Conservation (phyloP, 1,140 invertebrate genomes). For the Condylostylus longicornis region DNA sequence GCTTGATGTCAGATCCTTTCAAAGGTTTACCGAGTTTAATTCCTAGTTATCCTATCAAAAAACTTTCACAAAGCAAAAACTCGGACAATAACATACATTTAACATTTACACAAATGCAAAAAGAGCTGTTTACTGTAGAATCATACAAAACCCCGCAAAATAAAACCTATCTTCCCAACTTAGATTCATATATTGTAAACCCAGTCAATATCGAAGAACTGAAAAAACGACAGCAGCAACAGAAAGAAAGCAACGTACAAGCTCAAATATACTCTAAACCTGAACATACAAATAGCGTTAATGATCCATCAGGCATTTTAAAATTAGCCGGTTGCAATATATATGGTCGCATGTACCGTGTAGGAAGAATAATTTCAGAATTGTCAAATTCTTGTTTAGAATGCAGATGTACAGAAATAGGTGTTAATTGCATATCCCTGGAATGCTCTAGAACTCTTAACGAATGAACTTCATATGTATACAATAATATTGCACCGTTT, state of each 20-base stretch:
- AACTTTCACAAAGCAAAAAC: too few relatives aligned
- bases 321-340: constrained; percentile 83
- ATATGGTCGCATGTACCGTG: constrained; percentile 76
- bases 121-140: too few relatives aligned
- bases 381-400: constrained; percentile 66
- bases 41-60: constrained; percentile 29
- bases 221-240: constrained; percentile 4
- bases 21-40: constrained; percentile 31
- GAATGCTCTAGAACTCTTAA: too few relatives aligned
- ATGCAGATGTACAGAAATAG: constrained; percentile 72
- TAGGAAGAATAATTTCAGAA: constrained; percentile 69
- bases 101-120: too few relatives aligned
- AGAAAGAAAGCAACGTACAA: constrained; percentile 1
- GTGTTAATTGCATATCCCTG: constrained; percentile 65
- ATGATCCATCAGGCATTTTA: constrained; percentile 37
- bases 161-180: too few relatives aligned
- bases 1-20: too few relatives aligned
- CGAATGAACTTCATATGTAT: too few relatives aligned
- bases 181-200: constrained; percentile 4
- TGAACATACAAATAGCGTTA: constrained; percentile 10
- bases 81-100: too few relatives aligned
- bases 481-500: too few relatives aligned
- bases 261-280: constrained; percentile 1
- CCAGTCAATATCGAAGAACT: constrained; percentile 5
- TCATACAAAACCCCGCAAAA: too few relatives aligned